Percentiles rank a stretch among this genome's conserved stretches.
Evolutionary conservation across 1,140 invertebrate species (phyloP).

Genomic region (Tetragonula clypearis): DNA sequence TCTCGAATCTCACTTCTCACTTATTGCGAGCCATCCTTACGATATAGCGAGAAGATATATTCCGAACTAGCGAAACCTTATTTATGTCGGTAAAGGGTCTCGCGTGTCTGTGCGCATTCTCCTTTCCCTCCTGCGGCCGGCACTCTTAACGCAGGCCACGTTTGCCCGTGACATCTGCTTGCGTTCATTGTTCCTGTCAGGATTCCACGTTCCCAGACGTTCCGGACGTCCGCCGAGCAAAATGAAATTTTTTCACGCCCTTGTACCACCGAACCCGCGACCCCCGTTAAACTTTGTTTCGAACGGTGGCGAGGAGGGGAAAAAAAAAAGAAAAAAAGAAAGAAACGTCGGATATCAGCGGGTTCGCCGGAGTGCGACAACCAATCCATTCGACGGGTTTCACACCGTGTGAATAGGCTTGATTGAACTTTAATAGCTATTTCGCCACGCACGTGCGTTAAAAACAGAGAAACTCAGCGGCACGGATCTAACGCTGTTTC

Average conservation of each 20-base stretch:
- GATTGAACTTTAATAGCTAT: conserved; percentile 39
- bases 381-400: conserved; percentile 10
- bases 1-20: conserved; percentile 24
- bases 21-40: conserved; percentile 50
- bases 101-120: background rate
- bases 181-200: conserved; percentile 26
- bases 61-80: conserved; percentile 12
- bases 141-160: conserved; percentile 35
- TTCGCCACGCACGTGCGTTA: background rate
- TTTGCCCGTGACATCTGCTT: conserved; percentile 40
- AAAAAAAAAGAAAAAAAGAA: background rate
- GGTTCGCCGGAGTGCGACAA: background rate
- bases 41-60: conserved; percentile 30
- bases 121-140: conserved; percentile 20
- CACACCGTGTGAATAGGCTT: conserved; percentile 10
- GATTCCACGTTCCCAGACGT: background rate
- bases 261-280: background rate
- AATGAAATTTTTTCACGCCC: conserved; percentile 35
- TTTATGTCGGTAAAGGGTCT: background rate
- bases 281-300: conserved; percentile 27
- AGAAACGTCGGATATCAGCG: background rate
- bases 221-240: background rate
- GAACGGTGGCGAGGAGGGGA: background rate
- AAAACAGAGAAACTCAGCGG: background rate
- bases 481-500: background rate